phyloP scores from a whole-genome alignment of 2,797 vertebrate species.

The Denticeps clupeoides region DNA sequence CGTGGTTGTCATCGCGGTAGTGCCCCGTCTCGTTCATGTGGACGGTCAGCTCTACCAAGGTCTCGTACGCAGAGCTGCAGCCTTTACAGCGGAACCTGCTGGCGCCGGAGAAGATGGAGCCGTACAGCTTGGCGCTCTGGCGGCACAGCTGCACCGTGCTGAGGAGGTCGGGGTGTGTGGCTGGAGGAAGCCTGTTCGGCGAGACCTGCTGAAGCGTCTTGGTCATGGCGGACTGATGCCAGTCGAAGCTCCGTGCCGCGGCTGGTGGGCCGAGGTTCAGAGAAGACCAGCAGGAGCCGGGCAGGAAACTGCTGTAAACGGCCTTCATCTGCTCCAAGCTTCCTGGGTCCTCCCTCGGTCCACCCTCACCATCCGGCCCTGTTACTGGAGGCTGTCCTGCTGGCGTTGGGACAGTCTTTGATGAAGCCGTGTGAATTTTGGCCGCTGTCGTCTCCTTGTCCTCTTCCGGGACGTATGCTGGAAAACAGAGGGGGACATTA shows the following conservation, averaged over 20 bases:
- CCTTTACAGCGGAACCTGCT: conserved; percentile 98
- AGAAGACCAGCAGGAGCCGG: conserved; percentile 89
- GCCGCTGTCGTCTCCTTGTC: conserved; percentile 66
- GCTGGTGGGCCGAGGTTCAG: conserved; percentile 77
- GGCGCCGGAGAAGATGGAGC: conserved; percentile 94
- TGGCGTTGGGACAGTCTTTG: conserved; percentile 55
- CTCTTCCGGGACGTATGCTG: conserved; percentile 91
- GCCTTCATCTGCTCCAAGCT: conserved; percentile 98
- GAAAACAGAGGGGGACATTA: no score
- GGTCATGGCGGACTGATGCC: conserved; percentile 95
- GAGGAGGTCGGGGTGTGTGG: conserved; percentile 83
- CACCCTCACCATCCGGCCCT: no score
- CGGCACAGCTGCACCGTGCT: conserved; percentile 94
- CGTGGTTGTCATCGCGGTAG: conserved; percentile 96
- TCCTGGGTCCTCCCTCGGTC: conserved; percentile 64
- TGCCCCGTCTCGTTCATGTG: conserved; percentile 98
- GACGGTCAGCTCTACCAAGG: conserved; percentile 91
- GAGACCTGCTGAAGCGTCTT: conserved; percentile 83
- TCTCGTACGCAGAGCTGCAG: conserved; percentile 94
- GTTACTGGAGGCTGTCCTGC: no score
- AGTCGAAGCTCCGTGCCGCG: conserved; percentile 93
- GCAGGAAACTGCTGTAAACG: conserved; percentile 92
- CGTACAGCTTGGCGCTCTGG: conserved; percentile 92
- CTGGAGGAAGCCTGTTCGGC: conserved; percentile 57
- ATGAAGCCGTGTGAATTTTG: no score